Evolutionary conservation across 2,888 invertebrate species (phyloP).

Genomic region (Drosophila stalkeri): DNA sequence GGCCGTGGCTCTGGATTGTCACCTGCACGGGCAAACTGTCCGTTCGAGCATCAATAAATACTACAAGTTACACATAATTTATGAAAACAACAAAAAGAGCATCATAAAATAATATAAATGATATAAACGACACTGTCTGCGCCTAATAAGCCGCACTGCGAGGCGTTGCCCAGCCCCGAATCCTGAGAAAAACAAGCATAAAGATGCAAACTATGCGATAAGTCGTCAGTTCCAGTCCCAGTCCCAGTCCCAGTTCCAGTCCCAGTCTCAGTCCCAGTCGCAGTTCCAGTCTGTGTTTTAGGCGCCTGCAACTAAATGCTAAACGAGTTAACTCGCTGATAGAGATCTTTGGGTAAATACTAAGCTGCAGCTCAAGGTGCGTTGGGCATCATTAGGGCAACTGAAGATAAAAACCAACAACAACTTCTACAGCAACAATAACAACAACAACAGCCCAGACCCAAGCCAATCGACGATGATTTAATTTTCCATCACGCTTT

Average conservation of each 20-base stretch:
- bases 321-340: conserved; percentile 83
- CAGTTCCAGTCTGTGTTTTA: conserved; percentile 34
- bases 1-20: conserved; percentile 50
- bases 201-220: conserved; percentile 72
- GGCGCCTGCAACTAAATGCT: conserved; percentile 83
- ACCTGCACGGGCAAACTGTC: conserved; percentile 54
- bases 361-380: conserved; percentile 75
- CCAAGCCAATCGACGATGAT: conserved; percentile 69
- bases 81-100: conserved; percentile 43
- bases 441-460: conserved; percentile 33
- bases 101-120: conserved; percentile 81
- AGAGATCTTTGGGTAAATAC: conserved; percentile 78
- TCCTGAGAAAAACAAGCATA: conserved; percentile 63
- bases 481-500: conserved; percentile 81
- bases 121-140: conserved; percentile 80
- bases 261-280: conserved; percentile 11
- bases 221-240: conserved; percentile 37
- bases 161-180: conserved; percentile 63
- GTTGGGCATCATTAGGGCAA: conserved; percentile 73
- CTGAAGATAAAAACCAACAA: conserved; percentile 31
- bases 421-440: conserved; percentile 22
- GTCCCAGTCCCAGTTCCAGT: too few species aligned
- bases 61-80: conserved; percentile 68
- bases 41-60: conserved; percentile 25
- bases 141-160: conserved; percentile 66